These are phyloP conservation scores for Thinocorus orbignyianus DNA, from an alignment of 2,113 vertebrate species.

Conservation along the genomic window DNA sequence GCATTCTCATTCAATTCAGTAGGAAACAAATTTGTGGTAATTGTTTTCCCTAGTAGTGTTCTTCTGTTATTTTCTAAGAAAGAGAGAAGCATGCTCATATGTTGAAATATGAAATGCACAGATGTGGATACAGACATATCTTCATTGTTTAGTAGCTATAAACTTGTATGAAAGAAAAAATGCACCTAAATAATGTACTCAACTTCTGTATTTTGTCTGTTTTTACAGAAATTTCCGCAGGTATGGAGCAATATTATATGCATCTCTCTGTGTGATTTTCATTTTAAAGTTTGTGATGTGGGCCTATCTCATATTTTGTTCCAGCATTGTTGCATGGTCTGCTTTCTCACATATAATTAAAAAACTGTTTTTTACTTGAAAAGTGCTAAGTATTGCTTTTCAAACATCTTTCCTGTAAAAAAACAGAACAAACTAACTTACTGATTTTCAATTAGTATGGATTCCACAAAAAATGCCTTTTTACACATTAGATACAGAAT, in stretches of 20 bases:
- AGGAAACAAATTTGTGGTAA: not conserved
- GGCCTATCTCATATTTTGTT: not conserved
- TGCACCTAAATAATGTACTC: not conserved
- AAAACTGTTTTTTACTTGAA: not conserved
- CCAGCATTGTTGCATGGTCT: not conserved
- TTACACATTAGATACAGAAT: not conserved
- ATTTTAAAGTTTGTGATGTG: not conserved
- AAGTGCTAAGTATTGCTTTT: slow-evolving; percentile 20
- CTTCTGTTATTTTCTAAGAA: not conserved
- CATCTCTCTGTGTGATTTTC: not conserved
- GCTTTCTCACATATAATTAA: not conserved
- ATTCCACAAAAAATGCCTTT: not conserved
- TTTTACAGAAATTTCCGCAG: slow-evolving; percentile 54
- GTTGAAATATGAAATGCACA: not conserved
- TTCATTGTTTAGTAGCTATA: not conserved
- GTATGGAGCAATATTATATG: not conserved
- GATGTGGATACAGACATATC: not conserved
- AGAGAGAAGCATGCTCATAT: not conserved
- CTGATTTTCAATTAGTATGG: not conserved
- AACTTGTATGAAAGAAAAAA: not conserved
- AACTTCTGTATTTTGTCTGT: not conserved
- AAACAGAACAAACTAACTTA: not conserved
- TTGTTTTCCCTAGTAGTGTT: not conserved
- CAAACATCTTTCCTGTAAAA: not conserved
- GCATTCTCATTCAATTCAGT: not conserved